Percentiles rank a stretch among this genome's conserved stretches.
phyloP scores from a whole-genome alignment of 1,140 invertebrate genomes.

The Zaprionus nigranus region DNA sequence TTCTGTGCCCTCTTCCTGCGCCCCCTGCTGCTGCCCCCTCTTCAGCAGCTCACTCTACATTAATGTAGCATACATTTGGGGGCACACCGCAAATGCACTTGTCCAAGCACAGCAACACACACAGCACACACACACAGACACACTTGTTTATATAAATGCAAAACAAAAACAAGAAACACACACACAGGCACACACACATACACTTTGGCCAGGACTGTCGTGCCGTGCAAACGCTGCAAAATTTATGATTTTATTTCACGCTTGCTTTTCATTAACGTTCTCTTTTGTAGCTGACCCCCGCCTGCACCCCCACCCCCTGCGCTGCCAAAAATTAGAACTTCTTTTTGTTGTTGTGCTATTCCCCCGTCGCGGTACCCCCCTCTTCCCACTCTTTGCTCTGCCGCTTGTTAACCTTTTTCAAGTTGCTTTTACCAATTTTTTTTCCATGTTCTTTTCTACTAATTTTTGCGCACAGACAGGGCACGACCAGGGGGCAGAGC shows the following conservation, averaged over 20 bases:
- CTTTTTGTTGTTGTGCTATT: slow-evolving; percentile 57
- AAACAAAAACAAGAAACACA: slow-evolving; percentile 50
- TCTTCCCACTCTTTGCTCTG: slow-evolving; percentile 46
- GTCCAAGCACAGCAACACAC: slow-evolving; percentile 41
- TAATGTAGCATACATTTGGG: slow-evolving; percentile 71
- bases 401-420: slow-evolving; percentile 79
- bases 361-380: slow-evolving; percentile 13
- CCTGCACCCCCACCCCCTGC: not conserved
- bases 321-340: slow-evolving; percentile 74
- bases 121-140: slow-evolving; percentile 11
- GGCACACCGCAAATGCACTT: slow-evolving; percentile 76
- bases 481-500: not conserved
- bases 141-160: slow-evolving; percentile 59
- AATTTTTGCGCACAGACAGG: slow-evolving; percentile 65
- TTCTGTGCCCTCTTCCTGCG: not conserved
- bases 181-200: slow-evolving; percentile 17
- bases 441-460: slow-evolving; percentile 57
- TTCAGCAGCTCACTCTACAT: slow-evolving; percentile 53
- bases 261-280: slow-evolving; percentile 82
- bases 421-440: slow-evolving; percentile 61
- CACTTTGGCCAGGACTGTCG: slow-evolving; percentile 19
- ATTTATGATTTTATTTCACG: slow-evolving; percentile 83
- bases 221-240: slow-evolving; percentile 58
- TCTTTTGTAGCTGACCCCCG: slow-evolving; percentile 32
- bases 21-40: not conserved